Evolutionary conservation across 2,797 vertebrate species (phyloP), one percentile per base, ranked within the genome.

Genomic region (Hozukius guyotensis): DNA sequence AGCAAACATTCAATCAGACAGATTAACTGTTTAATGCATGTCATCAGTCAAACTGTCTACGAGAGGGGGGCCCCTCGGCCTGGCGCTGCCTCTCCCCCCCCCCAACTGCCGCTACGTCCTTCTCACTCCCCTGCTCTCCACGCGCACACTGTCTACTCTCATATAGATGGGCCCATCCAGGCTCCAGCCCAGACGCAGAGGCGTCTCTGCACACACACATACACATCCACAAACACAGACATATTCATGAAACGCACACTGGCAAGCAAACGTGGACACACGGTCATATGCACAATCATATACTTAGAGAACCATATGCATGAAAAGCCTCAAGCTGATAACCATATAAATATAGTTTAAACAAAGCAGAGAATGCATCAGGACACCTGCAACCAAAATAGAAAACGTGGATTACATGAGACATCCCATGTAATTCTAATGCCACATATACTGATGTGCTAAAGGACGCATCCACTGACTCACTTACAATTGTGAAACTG

Each of bases 1-100:
- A 98, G 97, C 97, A 97, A 98, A 97, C 97, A 97, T 97, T 98
- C 97, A 97, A 98, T 98, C 97, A 98, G 97, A 97, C 97, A 97
- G 97, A 98, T 98, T 98, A 98, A 98, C 97, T 97, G 96, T 97
- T 97, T 98, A 97, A 98, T 98, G 97, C 96, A 97, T 96, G 96
- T 97, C 97, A 98, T 98, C 97, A 97, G 97, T 98, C 97, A 98
- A 97, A 96, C 97, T 98, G 97, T 98, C 97, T 96, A 96, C 96
- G 94, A 96, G 96, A 96, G 95, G 96, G 96, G 95, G 83, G 95
- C 95, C 94, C 93, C 95, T 95, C 94, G 87, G 93, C 92, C 95
- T 88, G 83, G 75, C 80, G 88, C 91, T 84, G 90, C 90, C 87
- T 60, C 87, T 6, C 87, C 64, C 87, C 89, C 82, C 83, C 90